These are phyloP conservation scores for Hecatera dysodea DNA, from an alignment of 2,888 invertebrate species.

Conservation along the genomic window DNA sequence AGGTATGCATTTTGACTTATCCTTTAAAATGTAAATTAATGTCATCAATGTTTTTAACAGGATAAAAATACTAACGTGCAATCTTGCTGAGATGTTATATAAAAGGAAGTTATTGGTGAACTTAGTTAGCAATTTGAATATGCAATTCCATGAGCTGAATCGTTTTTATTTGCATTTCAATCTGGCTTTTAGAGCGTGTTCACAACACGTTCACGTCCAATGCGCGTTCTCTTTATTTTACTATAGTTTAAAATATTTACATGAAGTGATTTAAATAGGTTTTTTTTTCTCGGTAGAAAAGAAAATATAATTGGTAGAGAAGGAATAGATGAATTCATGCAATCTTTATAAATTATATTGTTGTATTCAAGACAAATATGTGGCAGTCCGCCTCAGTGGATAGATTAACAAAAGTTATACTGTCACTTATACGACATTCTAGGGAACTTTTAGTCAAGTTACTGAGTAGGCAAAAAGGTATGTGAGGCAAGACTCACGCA, in stretches of 20 bases:
- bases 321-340: not conserved
- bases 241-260: constrained; percentile 46
- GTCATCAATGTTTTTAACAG: constrained; percentile 34
- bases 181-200: constrained; percentile 55
- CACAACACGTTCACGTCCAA: constrained; percentile 43
- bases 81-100: constrained; percentile 33
- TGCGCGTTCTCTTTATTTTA: constrained; percentile 52
- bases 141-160: constrained; percentile 58
- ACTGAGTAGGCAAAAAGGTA: constrained; percentile 53
- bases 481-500: constrained; percentile 45
- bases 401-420: constrained; percentile 62
- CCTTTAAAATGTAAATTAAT: constrained; percentile 57
- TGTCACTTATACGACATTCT: constrained; percentile 55
- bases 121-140: constrained; percentile 63
- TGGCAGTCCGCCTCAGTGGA: constrained; percentile 25
- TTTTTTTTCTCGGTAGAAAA: constrained; percentile 16
- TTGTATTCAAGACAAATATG: constrained; percentile 28
- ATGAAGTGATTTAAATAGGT: constrained; percentile 3
- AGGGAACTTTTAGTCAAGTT: constrained; percentile 53
- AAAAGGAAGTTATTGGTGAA: constrained; percentile 48
- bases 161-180: constrained; percentile 66
- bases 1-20: constrained; percentile 71
- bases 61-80: constrained; percentile 34
- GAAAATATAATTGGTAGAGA: not conserved
- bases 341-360: constrained; percentile 1